These are phyloP conservation scores for Cepaea nemoralis DNA, from an alignment of 1,140 invertebrate species.

Conservation along the genomic window DNA sequence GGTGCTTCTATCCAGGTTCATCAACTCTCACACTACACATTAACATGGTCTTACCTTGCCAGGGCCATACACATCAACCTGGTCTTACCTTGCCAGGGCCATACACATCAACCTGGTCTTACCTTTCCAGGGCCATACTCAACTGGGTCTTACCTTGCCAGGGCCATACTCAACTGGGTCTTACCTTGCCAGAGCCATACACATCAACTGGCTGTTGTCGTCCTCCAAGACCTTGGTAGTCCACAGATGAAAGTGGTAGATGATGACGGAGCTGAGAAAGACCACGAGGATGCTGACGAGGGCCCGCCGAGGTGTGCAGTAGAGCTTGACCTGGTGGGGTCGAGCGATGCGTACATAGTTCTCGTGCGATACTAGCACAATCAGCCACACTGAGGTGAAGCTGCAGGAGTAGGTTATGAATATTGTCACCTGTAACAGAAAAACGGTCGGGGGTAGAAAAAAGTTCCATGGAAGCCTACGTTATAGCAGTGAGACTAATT, in stretches of 20 bases:
- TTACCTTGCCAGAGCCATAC: conserved; percentile 35
- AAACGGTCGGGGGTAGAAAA: too few species aligned
- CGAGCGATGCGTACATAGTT: conserved; percentile 61
- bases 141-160: too few species aligned
- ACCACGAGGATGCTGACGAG: conserved; percentile 20
- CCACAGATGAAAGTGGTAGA: conserved; percentile 42
- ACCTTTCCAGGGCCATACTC: too few species aligned
- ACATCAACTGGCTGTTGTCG: not conserved
- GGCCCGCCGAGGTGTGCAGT: conserved; percentile 39
- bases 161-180: too few species aligned
- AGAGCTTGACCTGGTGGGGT: conserved; percentile 45
- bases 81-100: too few species aligned
- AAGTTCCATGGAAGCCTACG: too few species aligned
- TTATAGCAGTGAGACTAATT: too few species aligned
- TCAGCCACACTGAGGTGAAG: conserved; percentile 67
- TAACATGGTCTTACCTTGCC: too few species aligned
- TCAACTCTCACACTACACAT: too few species aligned
- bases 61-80: too few species aligned
- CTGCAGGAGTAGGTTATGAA: conserved; percentile 60
- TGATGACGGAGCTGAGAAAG: conserved; percentile 20
- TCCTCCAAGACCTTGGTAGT: conserved; percentile 20
- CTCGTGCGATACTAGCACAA: conserved; percentile 53
- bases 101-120: too few species aligned
- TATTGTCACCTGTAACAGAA: conserved; percentile 51
- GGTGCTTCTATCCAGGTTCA: too few species aligned